Base-by-base conservation (phyloP, 2,113 vertebrate species). In the Dasypus novemcinctus region DNA sequence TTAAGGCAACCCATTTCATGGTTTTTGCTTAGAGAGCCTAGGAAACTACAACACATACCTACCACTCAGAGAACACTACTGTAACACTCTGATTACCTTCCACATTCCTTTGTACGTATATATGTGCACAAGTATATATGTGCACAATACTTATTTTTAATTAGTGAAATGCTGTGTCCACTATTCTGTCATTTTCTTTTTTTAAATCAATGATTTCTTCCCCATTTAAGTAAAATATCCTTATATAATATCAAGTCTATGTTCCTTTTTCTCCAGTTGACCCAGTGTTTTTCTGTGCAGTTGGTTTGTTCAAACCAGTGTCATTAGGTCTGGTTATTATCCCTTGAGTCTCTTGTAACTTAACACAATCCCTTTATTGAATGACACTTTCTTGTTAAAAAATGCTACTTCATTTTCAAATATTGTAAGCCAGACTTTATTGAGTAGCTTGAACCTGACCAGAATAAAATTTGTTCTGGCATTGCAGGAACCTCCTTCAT, bases 331-430 rank as follows among this genome's bases (percentile, higher is more conserved):
- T 87, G n/a, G 38, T 90, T 92, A 72, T 92, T 64, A 71, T 59
- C 88, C 82, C 36, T 27, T 76, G 92, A 95, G 38, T 92, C 52
- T 83, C 52, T 93, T 94, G 89, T 95, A 84, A 96, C 79, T 83
- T 84, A 74, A 76, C 76, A 78, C 23, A 80, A 71, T 83, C 76
- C 41, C 76, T 91, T 91, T 49, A 74, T 86, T 85, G 79, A 41
- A 90, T 93, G 43, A 79, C 54, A 86, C 13, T 54, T 36, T 38
- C 79, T 89, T 94, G 14, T 87, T 92, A 36, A 66, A 86, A 96
- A 94, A 97, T 95, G 80, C 82, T 85, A 96, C 98, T 98, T 98
- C 76, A 96, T 96, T 98, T 94, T 92, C 96, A 98, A 98, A 97
- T 97, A 79, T 95, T 96, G 93, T 92, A 96, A 93, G 96, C 91